Conservation (phyloP, 2,113 vertebrate genomes). For the Benitochromis conjunctus region DNA sequence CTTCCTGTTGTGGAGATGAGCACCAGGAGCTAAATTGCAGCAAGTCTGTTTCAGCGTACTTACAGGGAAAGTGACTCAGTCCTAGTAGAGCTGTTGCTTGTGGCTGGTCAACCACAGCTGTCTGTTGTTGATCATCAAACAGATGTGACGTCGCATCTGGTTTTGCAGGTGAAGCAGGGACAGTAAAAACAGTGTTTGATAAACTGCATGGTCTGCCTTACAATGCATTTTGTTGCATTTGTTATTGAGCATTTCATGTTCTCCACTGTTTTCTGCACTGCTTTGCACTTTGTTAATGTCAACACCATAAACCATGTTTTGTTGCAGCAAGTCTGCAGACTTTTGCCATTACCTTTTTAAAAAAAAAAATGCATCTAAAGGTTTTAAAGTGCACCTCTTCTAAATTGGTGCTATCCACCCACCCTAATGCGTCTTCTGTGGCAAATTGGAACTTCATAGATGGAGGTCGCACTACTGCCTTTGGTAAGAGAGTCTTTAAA, state of each 20-base stretch:
- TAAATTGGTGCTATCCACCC: background rate
- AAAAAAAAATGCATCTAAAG: background rate
- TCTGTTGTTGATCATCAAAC: background rate
- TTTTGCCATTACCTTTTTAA: background rate
- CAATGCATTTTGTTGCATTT: background rate
- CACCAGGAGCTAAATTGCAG: background rate
- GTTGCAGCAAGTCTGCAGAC: background rate
- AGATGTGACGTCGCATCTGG: background rate
- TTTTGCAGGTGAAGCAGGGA: background rate
- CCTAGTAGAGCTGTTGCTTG: background rate
- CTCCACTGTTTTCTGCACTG: background rate
- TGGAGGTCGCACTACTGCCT: background rate
- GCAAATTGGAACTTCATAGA: background rate
- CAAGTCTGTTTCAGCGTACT: background rate
- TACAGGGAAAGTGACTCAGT: background rate
- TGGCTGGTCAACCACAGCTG: background rate
- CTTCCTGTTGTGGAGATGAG: background rate
- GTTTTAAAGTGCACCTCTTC: background rate
- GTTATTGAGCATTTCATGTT: background rate
- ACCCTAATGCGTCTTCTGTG: background rate
- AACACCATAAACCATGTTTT: background rate
- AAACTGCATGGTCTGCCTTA: background rate
- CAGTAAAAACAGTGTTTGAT: background rate
- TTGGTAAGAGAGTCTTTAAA: too few species aligned
- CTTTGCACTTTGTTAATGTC: background rate